phyloP scores from a whole-genome alignment of 2,888 invertebrate genomes.

The Sepioteuthis lessoniana region DNA sequence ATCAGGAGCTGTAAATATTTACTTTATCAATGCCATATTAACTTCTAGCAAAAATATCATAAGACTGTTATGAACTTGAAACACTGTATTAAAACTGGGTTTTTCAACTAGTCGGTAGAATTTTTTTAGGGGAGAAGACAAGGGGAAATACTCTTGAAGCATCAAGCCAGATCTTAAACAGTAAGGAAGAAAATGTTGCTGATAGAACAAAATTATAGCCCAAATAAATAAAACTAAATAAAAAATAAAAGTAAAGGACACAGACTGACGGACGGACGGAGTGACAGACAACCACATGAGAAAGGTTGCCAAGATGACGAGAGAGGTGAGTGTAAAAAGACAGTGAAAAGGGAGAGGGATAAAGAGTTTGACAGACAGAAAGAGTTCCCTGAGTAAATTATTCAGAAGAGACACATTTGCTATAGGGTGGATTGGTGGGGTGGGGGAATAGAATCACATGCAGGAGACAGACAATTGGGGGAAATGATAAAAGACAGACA shows the following conservation, averaged over 20 bases:
- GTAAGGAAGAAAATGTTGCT: not conserved
- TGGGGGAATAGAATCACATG: not conserved
- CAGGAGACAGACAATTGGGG: not conserved
- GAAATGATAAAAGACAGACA: not conserved
- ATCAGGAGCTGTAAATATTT: too few species aligned
- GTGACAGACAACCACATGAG: not conserved
- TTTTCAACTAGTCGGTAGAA: too few species aligned
- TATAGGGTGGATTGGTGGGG: not conserved
- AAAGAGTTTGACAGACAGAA: not conserved
- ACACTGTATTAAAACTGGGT: too few species aligned
- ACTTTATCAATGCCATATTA: too few species aligned
- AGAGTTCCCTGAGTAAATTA: not conserved
- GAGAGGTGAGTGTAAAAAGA: too few species aligned
- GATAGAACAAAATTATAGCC: not conserved
- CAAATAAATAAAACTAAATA: not conserved
- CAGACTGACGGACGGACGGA: not conserved
- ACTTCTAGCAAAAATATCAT: too few species aligned
- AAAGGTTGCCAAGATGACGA: too few species aligned
- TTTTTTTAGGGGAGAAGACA: too few species aligned
- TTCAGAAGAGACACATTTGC: not conserved
- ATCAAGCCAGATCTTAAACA: too few species aligned
- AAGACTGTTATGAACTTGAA: too few species aligned
- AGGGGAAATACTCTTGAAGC: too few species aligned
- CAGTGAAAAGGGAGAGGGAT: too few species aligned
- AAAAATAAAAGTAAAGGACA: not conserved